A percentile compares a stretch with the other conserved stretches of the same genome.
phyloP scores from a whole-genome alignment of 2,797 vertebrate species.

The Epinephelus coioides region DNA sequence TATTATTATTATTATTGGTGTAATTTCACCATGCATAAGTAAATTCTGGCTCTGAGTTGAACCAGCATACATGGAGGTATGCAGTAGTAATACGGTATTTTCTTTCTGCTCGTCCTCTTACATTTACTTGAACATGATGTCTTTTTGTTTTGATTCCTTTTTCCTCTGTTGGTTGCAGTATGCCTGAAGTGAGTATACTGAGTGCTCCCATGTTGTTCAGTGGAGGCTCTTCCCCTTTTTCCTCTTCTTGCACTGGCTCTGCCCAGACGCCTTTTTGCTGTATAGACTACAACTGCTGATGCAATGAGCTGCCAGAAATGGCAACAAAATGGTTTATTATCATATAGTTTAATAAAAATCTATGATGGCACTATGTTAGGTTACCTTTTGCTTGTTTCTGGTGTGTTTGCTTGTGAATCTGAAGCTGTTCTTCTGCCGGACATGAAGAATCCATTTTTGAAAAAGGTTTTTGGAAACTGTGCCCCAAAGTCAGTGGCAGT shows the following conservation, averaged over 20 bases:
- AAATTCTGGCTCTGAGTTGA: constrained; percentile 50
- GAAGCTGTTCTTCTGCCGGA: not conserved
- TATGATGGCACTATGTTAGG: constrained; percentile 59
- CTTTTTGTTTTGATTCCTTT: constrained; percentile 55
- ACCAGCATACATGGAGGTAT: constrained; percentile 46
- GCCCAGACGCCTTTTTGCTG: constrained; percentile 81
- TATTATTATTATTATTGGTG: constrained; percentile 41
- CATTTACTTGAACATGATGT: constrained; percentile 82
- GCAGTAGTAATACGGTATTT: constrained; percentile 54
- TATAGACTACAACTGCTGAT: constrained; percentile 76
- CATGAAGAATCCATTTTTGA: not conserved
- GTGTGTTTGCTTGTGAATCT: constrained; percentile 4
- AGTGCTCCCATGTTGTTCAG: constrained; percentile 68
- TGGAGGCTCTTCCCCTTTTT: constrained; percentile 53
- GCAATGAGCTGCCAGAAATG: constrained; percentile 73
- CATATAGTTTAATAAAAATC: constrained; percentile 77
- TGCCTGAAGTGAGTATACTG: constrained; percentile 68
- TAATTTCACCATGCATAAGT: constrained; percentile 60
- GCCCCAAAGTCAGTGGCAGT: too few species aligned
- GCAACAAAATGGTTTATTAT: constrained; percentile 73
- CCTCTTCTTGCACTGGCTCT: constrained; percentile 82
- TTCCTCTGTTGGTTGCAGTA: constrained; percentile 61
- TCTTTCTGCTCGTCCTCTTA: constrained; percentile 71
- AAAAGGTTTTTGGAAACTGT: too few species aligned
- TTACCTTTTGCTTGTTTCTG: constrained; percentile 28